These are phyloP conservation scores for Lysandra bellargus DNA, from an alignment of 2,888 invertebrate genomes.

Conservation along the genomic window DNA sequence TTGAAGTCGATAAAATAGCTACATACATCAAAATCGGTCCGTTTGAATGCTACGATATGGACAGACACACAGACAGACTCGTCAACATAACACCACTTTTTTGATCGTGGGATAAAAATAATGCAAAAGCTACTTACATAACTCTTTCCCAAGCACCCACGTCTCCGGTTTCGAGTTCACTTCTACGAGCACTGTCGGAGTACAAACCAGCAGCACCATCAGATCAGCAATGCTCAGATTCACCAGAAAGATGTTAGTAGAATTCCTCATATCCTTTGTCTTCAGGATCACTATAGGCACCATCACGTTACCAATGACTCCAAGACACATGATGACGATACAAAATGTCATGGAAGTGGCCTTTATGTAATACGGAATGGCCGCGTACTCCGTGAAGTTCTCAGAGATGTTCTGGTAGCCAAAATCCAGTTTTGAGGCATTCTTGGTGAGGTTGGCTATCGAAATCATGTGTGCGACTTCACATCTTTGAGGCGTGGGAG, in stretches of 20 bases:
- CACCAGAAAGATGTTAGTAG: slow-evolving; percentile 96
- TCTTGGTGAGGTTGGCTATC: slow-evolving; percentile 58
- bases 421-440: slow-evolving; percentile 41
- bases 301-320: slow-evolving; percentile 95
- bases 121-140: slow-evolving; percentile 86
- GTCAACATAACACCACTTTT: too few species aligned
- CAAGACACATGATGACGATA: slow-evolving; percentile 92
- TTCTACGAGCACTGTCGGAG: slow-evolving; percentile 96
- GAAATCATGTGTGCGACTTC: slow-evolving; percentile 72
- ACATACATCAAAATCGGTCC: too few species aligned
- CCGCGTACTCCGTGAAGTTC: slow-evolving; percentile 73
- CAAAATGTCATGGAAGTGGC: slow-evolving; percentile 94
- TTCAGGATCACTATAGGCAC: slow-evolving; percentile 95
- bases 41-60: too few species aligned
- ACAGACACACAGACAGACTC: too few species aligned
- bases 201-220: slow-evolving; percentile 93
- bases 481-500: slow-evolving; percentile 51
- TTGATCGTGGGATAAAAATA: too few species aligned
- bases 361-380: slow-evolving; percentile 91
- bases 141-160: slow-evolving; percentile 94
- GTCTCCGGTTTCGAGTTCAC: slow-evolving; percentile 94
- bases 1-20: too few species aligned
- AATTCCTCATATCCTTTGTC: slow-evolving; percentile 96
- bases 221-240: slow-evolving; percentile 96
- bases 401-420: slow-evolving; percentile 46